Conservation (phyloP, 2,797 vertebrate species). For the Melanotaenia parkinsoni region DNA sequence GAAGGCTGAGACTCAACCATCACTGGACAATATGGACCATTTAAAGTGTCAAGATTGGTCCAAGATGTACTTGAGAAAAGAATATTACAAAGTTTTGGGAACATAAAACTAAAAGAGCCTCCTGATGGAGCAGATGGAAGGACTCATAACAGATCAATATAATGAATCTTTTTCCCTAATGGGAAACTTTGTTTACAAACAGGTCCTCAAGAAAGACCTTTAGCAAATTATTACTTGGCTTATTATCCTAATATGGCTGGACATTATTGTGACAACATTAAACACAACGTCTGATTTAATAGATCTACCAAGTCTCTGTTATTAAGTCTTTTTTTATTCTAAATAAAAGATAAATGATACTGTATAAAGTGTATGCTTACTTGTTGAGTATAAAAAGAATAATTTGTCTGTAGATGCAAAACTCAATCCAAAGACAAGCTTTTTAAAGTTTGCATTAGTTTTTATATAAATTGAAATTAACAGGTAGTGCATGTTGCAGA, state of each 20-base stretch:
- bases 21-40: not conserved
- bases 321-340: not conserved
- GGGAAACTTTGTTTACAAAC: no score
- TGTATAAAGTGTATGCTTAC: conserved; percentile 6
- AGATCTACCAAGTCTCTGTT: conserved; percentile 1
- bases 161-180: no score
- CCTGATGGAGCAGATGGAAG: not conserved
- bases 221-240: not conserved
- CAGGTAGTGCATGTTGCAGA: conserved; percentile 12
- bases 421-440: conserved; percentile 17
- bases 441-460: conserved; percentile 16
- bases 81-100: not conserved
- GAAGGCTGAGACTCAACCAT: not conserved
- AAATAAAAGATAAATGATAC: not conserved
- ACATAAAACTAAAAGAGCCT: not conserved
- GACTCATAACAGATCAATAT: not conserved
- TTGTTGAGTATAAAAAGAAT: conserved; percentile 23
- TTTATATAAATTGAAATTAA: conserved; percentile 23
- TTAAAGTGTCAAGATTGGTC: not conserved
- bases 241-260: conserved; percentile 11
- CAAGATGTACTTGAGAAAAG: not conserved
- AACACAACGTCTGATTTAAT: conserved; percentile 23
- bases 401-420: conserved; percentile 19
- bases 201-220: not conserved
- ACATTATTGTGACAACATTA: conserved; percentile 9